Base-by-base conservation (phyloP, 1,140 invertebrate species). In the Odontomachus brunneus region DNA sequence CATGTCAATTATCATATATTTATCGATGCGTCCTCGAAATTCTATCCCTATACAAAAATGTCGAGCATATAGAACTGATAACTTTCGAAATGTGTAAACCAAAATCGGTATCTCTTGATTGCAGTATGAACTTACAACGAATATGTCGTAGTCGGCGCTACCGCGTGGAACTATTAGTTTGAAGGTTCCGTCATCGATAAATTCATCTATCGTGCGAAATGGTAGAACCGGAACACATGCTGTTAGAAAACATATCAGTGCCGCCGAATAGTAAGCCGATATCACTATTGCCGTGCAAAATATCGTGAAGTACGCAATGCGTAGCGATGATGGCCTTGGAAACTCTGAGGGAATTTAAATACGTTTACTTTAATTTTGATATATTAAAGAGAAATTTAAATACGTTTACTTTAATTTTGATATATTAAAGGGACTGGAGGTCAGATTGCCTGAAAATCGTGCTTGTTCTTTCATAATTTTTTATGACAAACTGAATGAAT, bases 201-300 rank as follows among this genome's bases (percentile, higher is more conserved):
- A 90, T 29, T 85, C 87, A 0, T 87, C 49, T 0, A 91, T 29
- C 17, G 86, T 69, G 0, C 26, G 48, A 17, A 92, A 91, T 0
- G 91, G 91, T 24, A 86, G 1, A 22, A 60, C 22, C 0, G 17
- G 66, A 3, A 24, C 29, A 12, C 33, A 38, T 14, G 71, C 59
- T 0, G 91, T 88, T 4, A 92, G 49, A n/a, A 85, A 91, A n/a
- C 86, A 82, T 44, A 91, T 85, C 17, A 92, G 48, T 0, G 84
- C 71, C 2, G 87, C 88, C 2, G 87, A 86, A 55, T 89, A 89
- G n/a, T 76, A 59, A 2, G 88, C 14, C 12, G 3, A 38, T 49
- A 75, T 14, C 15, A 88, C 22, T 1, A 83, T 1, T 15, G 78
- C 82, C 5, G 59, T 26, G 5, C 84, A 0, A 3, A 82, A 69